phyloP scores from a whole-genome alignment of 2,888 invertebrate genomes.

The Mongoloraphidia duomilia region DNA sequence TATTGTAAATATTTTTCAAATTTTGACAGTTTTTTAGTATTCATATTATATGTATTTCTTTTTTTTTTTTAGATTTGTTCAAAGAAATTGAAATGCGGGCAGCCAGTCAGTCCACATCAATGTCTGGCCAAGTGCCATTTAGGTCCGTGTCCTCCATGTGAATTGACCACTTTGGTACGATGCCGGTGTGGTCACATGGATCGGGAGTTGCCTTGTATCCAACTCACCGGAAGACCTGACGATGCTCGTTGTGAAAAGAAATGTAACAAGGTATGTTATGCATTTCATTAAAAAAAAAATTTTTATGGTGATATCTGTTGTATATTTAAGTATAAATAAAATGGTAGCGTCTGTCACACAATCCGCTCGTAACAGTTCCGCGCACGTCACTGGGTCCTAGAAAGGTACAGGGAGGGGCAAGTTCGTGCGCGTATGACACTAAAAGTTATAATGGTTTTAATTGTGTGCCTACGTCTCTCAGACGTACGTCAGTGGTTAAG shows the following conservation, averaged over 20 bases:
- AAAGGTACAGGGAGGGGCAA: too few species aligned
- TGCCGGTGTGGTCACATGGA: constrained; percentile 81
- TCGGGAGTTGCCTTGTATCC: constrained; percentile 62
- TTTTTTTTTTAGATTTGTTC: constrained; percentile 34
- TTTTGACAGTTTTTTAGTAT: neutral
- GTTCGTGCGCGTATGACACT: too few species aligned
- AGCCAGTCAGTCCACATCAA: constrained; percentile 45
- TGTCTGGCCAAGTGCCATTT: constrained; percentile 54
- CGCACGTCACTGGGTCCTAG: too few species aligned
- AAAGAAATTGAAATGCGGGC: constrained; percentile 54
- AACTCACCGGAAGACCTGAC: constrained; percentile 52
- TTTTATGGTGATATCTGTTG: too few species aligned
- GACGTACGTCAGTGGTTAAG: too few species aligned
- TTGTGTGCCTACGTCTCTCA: too few species aligned
- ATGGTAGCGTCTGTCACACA: too few species aligned
- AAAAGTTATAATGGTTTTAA: too few species aligned
- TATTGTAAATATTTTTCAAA: too few species aligned
- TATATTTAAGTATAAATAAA: too few species aligned
- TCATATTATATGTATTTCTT: constrained; percentile 7
- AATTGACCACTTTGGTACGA: constrained; percentile 53
- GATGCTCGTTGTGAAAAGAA: constrained; percentile 77
- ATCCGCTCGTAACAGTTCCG: too few species aligned
- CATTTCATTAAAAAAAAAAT: too few species aligned
- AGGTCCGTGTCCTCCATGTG: constrained; percentile 67
- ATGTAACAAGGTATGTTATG: constrained; percentile 58